These are phyloP conservation scores for Pandemis corylana DNA, from an alignment of 2,888 invertebrate species.

Conservation along the genomic window DNA sequence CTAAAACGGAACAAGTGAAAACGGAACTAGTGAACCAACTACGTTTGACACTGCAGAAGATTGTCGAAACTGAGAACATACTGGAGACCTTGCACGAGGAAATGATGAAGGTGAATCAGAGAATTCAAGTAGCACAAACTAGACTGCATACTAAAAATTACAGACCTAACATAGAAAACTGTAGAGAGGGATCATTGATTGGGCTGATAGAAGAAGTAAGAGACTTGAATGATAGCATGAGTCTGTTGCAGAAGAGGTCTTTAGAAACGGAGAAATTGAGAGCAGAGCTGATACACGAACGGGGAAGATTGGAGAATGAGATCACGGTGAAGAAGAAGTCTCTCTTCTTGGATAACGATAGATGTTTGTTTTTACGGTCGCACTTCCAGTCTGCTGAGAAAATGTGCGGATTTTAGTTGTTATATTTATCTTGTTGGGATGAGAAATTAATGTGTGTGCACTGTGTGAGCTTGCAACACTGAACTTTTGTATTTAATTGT, in stretches of 20 bases:
- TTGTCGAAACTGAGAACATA: constrained; percentile 76
- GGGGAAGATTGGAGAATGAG: constrained; percentile 73
- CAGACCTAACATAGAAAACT: constrained; percentile 76
- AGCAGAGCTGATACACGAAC: constrained; percentile 73
- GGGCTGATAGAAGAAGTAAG: constrained; percentile 75
- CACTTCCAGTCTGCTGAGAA: constrained; percentile 79
- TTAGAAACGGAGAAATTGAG: constrained; percentile 73
- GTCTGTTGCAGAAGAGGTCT: constrained; percentile 68
- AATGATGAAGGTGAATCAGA: constrained; percentile 72
- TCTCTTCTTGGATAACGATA: constrained; percentile 70
- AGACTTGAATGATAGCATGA: constrained; percentile 75
- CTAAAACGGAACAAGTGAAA: constrained; percentile 90
- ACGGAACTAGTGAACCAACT: constrained; percentile 89
- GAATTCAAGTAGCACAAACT: constrained; percentile 77
- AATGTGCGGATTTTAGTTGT: constrained; percentile 70
- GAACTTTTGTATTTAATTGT: too few relatives aligned
- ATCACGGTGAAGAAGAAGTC: constrained; percentile 78
- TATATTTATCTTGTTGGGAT: background rate
- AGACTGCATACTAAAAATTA: constrained; percentile 73
- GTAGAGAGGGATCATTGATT: constrained; percentile 74
- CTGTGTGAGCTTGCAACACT: background rate
- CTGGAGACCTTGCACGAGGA: constrained; percentile 73
- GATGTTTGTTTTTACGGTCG: constrained; percentile 74
- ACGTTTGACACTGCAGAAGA: constrained; percentile 75
- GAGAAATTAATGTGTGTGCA: background rate